Evolutionary conservation across 2,113 vertebrate genomes (phyloP).

Genomic region (Numenius arquata): DNA sequence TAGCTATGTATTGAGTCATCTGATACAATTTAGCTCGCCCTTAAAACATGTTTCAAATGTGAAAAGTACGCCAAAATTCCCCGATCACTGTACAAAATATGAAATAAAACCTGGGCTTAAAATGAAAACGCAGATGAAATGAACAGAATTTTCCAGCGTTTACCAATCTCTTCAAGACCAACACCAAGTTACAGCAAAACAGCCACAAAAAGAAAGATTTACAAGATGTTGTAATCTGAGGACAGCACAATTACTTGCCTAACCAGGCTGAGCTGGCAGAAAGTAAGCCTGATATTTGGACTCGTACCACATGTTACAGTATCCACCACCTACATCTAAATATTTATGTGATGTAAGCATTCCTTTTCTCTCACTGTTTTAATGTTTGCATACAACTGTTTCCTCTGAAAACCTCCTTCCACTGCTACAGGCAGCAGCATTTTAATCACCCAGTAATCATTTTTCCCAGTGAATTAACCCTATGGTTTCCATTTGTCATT

Average conservation of each 20-base stretch:
- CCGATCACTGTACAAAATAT: accelerated
- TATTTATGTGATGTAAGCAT: background rate
- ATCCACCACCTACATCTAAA: background rate
- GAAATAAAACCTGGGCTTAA: background rate
- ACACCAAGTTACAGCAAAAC: background rate
- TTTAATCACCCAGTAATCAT: background rate
- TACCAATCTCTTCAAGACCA: background rate
- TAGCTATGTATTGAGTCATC: background rate
- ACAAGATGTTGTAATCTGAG: background rate
- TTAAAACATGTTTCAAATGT: background rate
- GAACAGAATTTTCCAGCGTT: background rate
- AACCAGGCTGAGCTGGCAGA: background rate
- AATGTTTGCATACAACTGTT: background rate
- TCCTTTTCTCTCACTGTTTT: background rate
- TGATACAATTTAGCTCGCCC: background rate
- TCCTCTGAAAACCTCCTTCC: background rate
- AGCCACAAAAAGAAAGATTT: background rate
- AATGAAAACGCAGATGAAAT: background rate
- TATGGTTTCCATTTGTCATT: background rate
- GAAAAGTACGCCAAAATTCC: background rate
- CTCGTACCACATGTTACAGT: background rate
- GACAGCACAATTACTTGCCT: background rate
- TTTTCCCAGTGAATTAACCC: background rate
- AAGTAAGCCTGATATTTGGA: background rate
- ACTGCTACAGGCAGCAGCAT: background rate